A percentile compares a stretch with the other conserved stretches of the same genome.
phyloP scores from a whole-genome alignment of 64 coral and sea anemone species.

The Stichodactyla mertensii region DNA sequence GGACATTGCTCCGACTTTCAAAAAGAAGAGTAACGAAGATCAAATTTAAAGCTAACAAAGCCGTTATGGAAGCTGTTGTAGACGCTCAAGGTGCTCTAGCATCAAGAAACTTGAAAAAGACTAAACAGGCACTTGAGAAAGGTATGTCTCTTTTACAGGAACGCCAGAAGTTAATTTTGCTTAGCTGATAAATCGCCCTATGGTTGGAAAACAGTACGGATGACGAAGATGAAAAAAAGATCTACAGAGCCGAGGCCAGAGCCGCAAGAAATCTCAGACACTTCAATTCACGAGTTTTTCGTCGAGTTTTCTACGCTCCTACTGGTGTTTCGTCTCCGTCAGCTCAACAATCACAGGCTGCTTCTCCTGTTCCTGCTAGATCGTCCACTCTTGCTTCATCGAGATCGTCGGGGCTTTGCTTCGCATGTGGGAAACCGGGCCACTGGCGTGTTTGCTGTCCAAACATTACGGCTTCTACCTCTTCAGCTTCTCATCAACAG shows the following conservation, averaged over 20 bases:
- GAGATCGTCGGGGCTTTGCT: no score
- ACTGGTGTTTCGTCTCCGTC: no score
- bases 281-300: neutral
- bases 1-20: no score
- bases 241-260: neutral
- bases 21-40: no score
- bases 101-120: neutral
- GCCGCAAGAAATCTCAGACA: neutral
- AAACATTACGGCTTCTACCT: no score
- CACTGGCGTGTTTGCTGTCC: no score
- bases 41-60: neutral
- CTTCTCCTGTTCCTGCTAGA: no score
- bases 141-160: conserved; percentile 14
- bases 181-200: conserved; percentile 11
- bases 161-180: conserved; percentile 18
- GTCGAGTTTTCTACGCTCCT: no score
- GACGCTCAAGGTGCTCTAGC: neutral
- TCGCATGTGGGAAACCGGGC: no score
- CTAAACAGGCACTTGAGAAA: neutral
- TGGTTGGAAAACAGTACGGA: conserved; percentile 29
- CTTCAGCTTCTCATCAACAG: neutral
- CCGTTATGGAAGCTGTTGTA: neutral
- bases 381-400: no score
- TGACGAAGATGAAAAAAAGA: conserved; percentile 28
- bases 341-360: no score